A percentile compares a stretch with the other conserved stretches of the same genome.
Conservation (phyloP, 2,888 invertebrate genomes). For the Phengaris arion region DNA sequence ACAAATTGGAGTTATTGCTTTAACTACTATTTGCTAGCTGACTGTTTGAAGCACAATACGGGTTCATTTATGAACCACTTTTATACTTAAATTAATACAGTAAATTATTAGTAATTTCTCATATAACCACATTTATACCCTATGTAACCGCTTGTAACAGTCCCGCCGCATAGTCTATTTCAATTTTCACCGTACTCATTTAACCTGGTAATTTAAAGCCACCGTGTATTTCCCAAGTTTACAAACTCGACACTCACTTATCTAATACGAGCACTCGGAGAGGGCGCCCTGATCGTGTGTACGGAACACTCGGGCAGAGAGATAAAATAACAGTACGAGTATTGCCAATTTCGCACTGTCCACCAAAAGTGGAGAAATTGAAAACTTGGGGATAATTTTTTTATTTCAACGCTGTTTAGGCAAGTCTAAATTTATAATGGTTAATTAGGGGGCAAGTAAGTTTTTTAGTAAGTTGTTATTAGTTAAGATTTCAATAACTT, state of each 20-base stretch:
- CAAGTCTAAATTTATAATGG: too few species aligned
- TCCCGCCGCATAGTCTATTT: conserved; percentile 24
- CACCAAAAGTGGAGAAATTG: conserved; percentile 6
- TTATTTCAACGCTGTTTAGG: too few species aligned
- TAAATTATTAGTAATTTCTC: background rate
- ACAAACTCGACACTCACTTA: conserved; percentile 32
- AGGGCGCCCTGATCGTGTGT: conserved; percentile 34
- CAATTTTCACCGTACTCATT: conserved; percentile 9
- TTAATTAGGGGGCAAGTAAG: background rate
- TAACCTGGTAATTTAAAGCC: conserved; percentile 30
- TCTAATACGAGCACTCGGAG: conserved; percentile 31
- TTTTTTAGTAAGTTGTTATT: background rate
- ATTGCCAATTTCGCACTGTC: conserved; percentile 16
- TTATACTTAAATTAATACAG: background rate
- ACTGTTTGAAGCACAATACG: too few species aligned
- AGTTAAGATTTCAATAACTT: background rate
- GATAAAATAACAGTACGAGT: conserved; percentile 30
- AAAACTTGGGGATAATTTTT: background rate
- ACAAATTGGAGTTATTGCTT: too few species aligned
- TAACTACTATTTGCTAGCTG: too few species aligned
- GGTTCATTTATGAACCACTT: background rate
- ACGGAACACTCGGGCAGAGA: conserved; percentile 33
- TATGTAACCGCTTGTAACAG: background rate
- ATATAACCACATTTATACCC: background rate
- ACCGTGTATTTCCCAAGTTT: conserved; percentile 33